Conservation (phyloP, 2,797 vertebrate species). For the Neomorphus geoffroyi region DNA sequence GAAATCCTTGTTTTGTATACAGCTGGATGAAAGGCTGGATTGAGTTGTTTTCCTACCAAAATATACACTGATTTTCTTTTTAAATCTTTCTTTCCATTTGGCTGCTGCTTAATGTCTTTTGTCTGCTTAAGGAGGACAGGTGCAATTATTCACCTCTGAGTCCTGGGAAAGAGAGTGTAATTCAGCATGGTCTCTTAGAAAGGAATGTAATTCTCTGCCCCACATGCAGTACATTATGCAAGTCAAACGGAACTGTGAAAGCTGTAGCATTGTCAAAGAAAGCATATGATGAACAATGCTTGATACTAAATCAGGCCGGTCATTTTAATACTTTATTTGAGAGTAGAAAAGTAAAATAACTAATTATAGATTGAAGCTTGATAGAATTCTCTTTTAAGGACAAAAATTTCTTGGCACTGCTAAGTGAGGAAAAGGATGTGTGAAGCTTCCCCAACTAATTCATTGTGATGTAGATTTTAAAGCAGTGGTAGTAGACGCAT, state of each 20-base stretch:
- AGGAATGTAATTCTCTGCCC: slow-evolving; percentile 15
- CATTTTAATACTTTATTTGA: slow-evolving; percentile 23
- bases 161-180: slow-evolving; percentile 37
- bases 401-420: not conserved
- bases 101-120: slow-evolving; percentile 43
- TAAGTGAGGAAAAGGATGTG: not conserved
- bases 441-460: not conserved
- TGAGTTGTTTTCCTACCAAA: slow-evolving; percentile 47
- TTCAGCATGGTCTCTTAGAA: slow-evolving; percentile 6
- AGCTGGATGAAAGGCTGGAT: slow-evolving; percentile 13
- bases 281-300: not conserved
- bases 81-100: slow-evolving; percentile 44
- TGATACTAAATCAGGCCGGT: slow-evolving; percentile 2
- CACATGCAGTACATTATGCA: slow-evolving; percentile 4
- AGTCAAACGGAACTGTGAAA: slow-evolving; percentile 14
- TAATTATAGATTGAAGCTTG: not conserved
- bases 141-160: slow-evolving; percentile 59
- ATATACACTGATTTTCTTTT: slow-evolving; percentile 34
- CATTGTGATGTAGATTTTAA: not conserved
- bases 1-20: slow-evolving; percentile 25
- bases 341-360: not conserved
- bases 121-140: slow-evolving; percentile 56
- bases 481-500: not conserved
- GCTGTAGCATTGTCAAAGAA: not conserved
- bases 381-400: not conserved